Evolutionary conservation across 2,113 vertebrate genomes (phyloP).

Genomic region (Syngnathoides biaculeatus): DNA sequence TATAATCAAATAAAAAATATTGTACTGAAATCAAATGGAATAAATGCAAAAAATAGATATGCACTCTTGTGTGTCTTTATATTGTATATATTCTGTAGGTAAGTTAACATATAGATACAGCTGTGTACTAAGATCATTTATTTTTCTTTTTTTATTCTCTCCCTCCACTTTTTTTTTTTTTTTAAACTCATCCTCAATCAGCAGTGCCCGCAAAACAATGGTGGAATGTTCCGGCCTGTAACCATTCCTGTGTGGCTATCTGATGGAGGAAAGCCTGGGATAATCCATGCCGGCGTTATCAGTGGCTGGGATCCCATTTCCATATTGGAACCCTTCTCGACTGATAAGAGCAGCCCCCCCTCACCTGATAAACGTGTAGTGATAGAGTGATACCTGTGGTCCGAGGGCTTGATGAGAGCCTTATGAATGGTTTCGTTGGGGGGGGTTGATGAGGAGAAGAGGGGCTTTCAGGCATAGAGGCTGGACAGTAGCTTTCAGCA

Average conservation of each 20-base stretch:
- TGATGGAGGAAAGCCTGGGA: slow-evolving; percentile 86
- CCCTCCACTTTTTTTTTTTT: background rate
- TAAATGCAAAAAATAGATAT: background rate
- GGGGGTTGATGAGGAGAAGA: slow-evolving; percentile 42
- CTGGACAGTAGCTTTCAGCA: slow-evolving; percentile 90
- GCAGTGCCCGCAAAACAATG: slow-evolving; percentile 57
- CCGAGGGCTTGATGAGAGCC: slow-evolving; percentile 58
- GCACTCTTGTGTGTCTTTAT: no score
- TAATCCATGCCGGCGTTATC: slow-evolving; percentile 90
- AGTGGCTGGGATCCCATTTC: slow-evolving; percentile 94
- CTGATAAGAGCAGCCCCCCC: slow-evolving; percentile 84
- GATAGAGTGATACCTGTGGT: slow-evolving; percentile 95
- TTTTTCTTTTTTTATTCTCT: slow-evolving; percentile 15
- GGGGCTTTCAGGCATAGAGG: slow-evolving; percentile 33
- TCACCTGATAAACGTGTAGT: slow-evolving; percentile 94
- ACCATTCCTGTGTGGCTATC: slow-evolving; percentile 71
- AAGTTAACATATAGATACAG: slow-evolving; percentile 19
- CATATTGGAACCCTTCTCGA: slow-evolving; percentile 85
- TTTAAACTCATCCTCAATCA: slow-evolving; percentile 57
- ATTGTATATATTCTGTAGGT: background rate
- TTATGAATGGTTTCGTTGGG: slow-evolving; percentile 59
- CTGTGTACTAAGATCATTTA: slow-evolving; percentile 10
- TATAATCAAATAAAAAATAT: no score
- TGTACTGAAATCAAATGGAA: no score
- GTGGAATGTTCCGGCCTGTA: slow-evolving; percentile 67